phyloP scores from a whole-genome alignment of 2,113 vertebrate genomes.

The Cavia porcellus region DNA sequence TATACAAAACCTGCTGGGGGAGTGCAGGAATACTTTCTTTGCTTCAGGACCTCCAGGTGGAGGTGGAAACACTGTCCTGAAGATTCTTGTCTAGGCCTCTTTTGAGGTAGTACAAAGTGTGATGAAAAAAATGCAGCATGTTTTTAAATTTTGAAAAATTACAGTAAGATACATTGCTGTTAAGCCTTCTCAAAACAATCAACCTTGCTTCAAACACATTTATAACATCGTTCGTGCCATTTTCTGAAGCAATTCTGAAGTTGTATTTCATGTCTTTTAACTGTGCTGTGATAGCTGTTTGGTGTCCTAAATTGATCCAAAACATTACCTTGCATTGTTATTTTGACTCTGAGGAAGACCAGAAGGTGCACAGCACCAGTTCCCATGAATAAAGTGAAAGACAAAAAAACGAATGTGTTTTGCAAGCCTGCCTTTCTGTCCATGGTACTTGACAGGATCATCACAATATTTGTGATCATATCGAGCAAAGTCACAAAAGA shows the following conservation, averaged over 20 bases:
- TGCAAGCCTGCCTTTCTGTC: not conserved
- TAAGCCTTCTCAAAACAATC: not conserved
- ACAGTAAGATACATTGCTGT: not conserved
- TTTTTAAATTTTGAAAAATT: not conserved
- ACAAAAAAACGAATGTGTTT: not conserved
- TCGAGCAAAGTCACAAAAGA: not conserved
- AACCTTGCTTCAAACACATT: not conserved
- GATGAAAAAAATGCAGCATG: not conserved
- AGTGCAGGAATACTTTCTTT: not conserved
- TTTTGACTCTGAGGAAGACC: not conserved
- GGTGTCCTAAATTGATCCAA: not conserved
- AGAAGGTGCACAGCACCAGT: not conserved
- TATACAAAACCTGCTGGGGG: not conserved
- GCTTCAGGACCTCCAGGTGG: not conserved
- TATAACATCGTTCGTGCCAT: not conserved
- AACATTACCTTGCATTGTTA: not conserved
- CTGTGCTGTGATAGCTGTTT: not conserved
- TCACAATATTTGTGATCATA: not conserved
- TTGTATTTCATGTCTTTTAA: not conserved
- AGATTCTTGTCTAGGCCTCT: not conserved
- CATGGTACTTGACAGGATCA: not conserved
- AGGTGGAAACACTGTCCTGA: not conserved
- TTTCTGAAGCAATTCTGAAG: not conserved
- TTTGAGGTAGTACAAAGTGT: not conserved
- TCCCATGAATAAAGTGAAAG: not conserved